These are phyloP conservation scores for Stomatorhinus ivindoensis DNA, from an alignment of 2,113 vertebrate genomes.

Conservation along the genomic window DNA sequence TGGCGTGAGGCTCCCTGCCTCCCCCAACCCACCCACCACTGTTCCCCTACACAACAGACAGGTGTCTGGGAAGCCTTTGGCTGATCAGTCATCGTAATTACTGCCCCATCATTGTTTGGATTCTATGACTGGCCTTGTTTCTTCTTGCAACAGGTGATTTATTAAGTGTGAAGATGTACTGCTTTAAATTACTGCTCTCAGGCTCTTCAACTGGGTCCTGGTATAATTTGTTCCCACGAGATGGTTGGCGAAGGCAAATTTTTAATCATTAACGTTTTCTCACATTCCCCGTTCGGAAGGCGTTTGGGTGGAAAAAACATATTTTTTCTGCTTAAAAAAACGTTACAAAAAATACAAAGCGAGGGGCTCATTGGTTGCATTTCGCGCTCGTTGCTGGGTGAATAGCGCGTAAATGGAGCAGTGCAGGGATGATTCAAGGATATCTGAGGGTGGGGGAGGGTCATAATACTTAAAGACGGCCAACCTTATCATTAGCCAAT, in stretches of 20 bases:
- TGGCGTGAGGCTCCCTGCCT: constrained; percentile 24
- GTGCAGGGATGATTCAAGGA: neutral
- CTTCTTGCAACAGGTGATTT: constrained; percentile 11
- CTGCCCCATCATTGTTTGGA: neutral
- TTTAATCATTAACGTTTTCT: constrained; percentile 8
- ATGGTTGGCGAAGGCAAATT: neutral
- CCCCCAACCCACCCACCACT: neutral
- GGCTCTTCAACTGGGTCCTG: neutral
- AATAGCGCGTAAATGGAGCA: neutral
- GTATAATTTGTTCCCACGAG: neutral
- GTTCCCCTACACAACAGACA: neutral
- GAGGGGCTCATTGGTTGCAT: neutral
- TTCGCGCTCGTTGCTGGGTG: neutral
- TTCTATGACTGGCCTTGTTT: neutral
- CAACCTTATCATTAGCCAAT: neutral
- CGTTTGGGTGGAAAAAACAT: neutral
- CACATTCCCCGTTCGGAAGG: neutral
- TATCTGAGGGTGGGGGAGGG: neutral
- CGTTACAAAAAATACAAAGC: neutral
- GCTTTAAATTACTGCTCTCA: neutral
- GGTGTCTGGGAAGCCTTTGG: neutral
- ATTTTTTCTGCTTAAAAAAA: neutral
- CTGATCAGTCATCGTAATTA: constrained; percentile 10
- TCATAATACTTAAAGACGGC: neutral
- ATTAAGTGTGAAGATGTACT: neutral